Base-by-base conservation (phyloP, 2,888 invertebrate genomes). In the Erebia aethiops region DNA sequence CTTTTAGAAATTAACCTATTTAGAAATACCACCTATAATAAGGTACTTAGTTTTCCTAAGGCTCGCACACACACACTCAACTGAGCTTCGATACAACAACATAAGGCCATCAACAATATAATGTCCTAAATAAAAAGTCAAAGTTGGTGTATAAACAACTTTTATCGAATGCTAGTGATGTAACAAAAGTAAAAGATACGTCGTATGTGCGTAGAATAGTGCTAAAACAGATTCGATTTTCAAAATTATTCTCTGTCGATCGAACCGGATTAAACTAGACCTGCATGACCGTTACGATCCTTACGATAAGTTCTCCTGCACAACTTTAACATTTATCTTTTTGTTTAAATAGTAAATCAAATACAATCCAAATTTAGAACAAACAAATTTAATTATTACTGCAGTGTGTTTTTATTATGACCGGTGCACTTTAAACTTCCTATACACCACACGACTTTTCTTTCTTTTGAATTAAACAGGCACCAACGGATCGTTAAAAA, bases 1-100 rank as follows among this genome's bases (percentile, higher is more conserved):
- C 85, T 82, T 88, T 87, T 87, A 87, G 81, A 87, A 86, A 87
- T 89, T 89, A 91, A 86, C 85, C 89, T 91, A 91, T 82, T 79
- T 88, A 85, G 85, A 87, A 87, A 88, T 90, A 92, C 86, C 82
- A 81, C 82, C 88, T 91, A 89, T 81, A 83, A 81, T 82, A 87
- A 90, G 89, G 88, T 91, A 88, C 87, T 87, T 91, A 90, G 78
- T 84, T 87, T 85, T 78, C 77, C 86, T 89, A 90, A 83, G 81
- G 78, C 80, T 80, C 81, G 86, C 90, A 87, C 90, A 86, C 90
- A 89, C 88, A 82, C 82, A 82, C 84, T 74, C 73, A 74, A 62
- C 74, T 70, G 82, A 85, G 84, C 84, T 77, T 77, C 72, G 74
- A 76, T 78, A 80, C 83, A 88, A 86, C 86, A 86, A 88, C 83